Conservation (phyloP, 2,797 vertebrate species). For the Dicrostonyx torquatus region DNA sequence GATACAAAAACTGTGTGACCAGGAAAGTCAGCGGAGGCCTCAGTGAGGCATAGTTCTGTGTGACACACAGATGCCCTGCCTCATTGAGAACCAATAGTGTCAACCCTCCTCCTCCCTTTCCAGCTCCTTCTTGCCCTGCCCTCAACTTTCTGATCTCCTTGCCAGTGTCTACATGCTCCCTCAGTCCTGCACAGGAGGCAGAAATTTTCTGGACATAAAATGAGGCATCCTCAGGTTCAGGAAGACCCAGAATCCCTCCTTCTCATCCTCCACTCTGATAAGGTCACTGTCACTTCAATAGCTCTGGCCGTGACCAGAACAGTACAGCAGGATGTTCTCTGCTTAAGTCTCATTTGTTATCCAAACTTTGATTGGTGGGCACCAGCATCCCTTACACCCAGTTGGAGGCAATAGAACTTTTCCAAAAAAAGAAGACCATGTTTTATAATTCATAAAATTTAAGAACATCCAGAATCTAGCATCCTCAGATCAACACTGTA, state of each 20-base stretch:
- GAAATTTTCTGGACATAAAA: background rate
- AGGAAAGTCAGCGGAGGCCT: background rate
- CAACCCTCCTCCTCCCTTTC: background rate
- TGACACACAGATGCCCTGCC: background rate
- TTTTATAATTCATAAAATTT: background rate
- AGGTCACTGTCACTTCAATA: background rate
- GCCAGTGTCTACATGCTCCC: background rate
- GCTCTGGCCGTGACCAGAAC: background rate
- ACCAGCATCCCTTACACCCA: background rate
- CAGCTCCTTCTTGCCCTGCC: background rate
- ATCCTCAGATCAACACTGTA: accelerated
- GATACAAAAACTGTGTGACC: background rate
- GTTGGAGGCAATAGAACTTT: background rate
- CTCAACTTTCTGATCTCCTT: background rate
- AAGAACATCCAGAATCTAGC: background rate
- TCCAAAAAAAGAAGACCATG: background rate
- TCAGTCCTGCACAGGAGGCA: background rate
- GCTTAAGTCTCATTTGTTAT: background rate
- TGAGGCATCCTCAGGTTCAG: background rate
- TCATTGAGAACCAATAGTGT: too few species aligned
- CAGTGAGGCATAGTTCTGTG: accelerated
- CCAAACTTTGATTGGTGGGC: accelerated
- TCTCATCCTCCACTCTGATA: background rate
- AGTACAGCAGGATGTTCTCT: background rate
- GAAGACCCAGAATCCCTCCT: background rate